A percentile compares a stretch with the other conserved stretches of the same genome.
Conservation (phyloP, 37 sponge, comb jelly and placozoan genomes). For the Ianthella basta region DNA sequence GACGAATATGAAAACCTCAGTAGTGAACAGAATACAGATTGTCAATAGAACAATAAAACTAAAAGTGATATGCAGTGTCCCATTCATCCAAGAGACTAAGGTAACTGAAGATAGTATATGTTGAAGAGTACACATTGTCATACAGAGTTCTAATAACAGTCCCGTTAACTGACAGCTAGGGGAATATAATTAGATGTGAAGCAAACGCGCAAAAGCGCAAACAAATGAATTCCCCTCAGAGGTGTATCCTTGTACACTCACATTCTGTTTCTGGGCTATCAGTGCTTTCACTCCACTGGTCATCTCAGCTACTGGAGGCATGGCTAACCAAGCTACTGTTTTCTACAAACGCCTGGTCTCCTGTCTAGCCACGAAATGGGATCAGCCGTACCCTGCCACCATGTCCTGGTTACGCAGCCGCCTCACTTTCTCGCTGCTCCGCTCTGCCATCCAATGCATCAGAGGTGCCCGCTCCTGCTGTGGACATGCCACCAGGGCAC, state of each 20-base stretch:
- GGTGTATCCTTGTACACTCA: too few relatives aligned
- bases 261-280: neutral
- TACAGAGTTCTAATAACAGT: neutral
- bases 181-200: constrained; percentile 5
- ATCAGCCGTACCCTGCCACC: neutral
- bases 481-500: too few relatives aligned
- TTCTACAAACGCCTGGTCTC: neutral
- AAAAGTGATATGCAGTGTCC: constrained; percentile 27
- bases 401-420: neutral
- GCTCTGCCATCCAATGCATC: neutral
- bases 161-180: neutral
- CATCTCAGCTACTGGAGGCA: neutral
- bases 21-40: constrained; percentile 20
- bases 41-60: constrained; percentile 33
- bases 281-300: neutral
- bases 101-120: constrained; percentile 38
- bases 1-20: neutral
- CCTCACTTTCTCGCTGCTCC: neutral
- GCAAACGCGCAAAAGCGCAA: constrained; percentile 20
- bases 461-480: neutral
- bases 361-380: neutral
- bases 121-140: too few relatives aligned
- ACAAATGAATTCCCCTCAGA: neutral
- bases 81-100: constrained; percentile 61
- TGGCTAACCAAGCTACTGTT: constrained; percentile 12